A percentile compares a stretch with the other conserved stretches of the same genome.
Evolutionary conservation across 1,140 invertebrate species (phyloP).

Genomic region (Lysiphlebus fabarum): DNA sequence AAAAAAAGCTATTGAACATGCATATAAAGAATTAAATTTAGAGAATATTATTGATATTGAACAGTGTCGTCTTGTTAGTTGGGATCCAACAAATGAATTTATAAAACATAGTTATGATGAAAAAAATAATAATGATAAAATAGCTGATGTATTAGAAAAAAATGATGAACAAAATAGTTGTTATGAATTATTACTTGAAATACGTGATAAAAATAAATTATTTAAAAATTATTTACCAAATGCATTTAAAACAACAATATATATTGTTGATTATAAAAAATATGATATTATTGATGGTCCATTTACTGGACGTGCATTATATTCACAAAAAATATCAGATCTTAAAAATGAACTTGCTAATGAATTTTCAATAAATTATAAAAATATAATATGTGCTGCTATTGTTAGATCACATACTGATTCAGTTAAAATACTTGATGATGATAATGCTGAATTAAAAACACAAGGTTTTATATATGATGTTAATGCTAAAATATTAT

Average conservation of each 20-base stretch:
- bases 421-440: constrained; percentile 47
- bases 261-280: constrained; percentile 60
- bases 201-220: constrained; percentile 60
- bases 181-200: constrained; percentile 69
- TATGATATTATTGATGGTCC: constrained; percentile 63
- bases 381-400: too few species aligned
- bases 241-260: constrained; percentile 62
- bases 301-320: constrained; percentile 60
- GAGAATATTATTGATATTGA: constrained; percentile 60
- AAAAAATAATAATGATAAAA: constrained; percentile 52
- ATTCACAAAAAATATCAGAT: constrained; percentile 59
- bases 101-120: constrained; percentile 72
- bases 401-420: too few species aligned
- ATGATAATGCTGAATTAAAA: constrained; percentile 55
- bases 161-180: constrained; percentile 17
- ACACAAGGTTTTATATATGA: constrained; percentile 54
- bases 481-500: too few species aligned
- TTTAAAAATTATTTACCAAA: constrained; percentile 67
- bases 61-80: constrained; percentile 72
- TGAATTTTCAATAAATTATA: too few species aligned
- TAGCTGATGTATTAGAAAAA: constrained; percentile 51
- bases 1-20: constrained; percentile 58
- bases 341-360: too few species aligned
- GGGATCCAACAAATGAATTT: constrained; percentile 64
- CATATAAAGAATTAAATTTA: constrained; percentile 62